Conservation (phyloP, 2,888 invertebrate genomes). For the Eupithecia vulgata region DNA sequence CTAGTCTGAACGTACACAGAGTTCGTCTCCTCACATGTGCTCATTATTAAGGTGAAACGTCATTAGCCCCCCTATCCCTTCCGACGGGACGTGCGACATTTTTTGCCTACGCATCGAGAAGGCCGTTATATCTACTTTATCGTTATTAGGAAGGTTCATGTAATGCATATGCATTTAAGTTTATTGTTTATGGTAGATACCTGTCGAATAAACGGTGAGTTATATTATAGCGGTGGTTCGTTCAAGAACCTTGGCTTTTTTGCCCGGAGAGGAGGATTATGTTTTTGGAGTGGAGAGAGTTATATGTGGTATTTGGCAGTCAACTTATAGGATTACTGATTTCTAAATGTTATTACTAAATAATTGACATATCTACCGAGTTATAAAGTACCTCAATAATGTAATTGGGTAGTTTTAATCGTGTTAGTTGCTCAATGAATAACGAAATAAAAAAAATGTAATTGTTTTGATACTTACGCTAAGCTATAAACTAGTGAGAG, state of each 20-base stretch:
- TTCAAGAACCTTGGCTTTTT: not conserved
- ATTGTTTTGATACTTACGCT: too few relatives aligned
- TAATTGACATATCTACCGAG: too few relatives aligned
- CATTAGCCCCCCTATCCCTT: constrained; percentile 61
- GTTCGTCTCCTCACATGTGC: constrained; percentile 48
- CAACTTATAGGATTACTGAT: too few relatives aligned
- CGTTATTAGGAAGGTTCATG: constrained; percentile 73
- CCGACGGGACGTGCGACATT: constrained; percentile 62
- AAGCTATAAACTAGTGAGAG: too few relatives aligned
- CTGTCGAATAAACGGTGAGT: not conserved
- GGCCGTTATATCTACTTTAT: constrained; percentile 66
- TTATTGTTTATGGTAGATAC: not conserved
- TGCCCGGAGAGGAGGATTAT: not conserved
- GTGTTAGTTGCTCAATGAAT: too few relatives aligned
- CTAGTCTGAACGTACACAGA: constrained; percentile 36
- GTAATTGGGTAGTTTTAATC: too few relatives aligned
- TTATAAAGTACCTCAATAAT: too few relatives aligned
- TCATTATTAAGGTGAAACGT: constrained; percentile 64
- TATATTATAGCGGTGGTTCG: not conserved
- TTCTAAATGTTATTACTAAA: too few relatives aligned
- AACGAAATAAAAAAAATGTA: too few relatives aligned
- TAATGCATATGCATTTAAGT: constrained; percentile 56
- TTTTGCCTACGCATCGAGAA: constrained; percentile 58
- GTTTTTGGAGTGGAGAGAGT: not conserved
- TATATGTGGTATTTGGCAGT: too few relatives aligned